Evolutionary conservation across 2,797 vertebrate genomes (phyloP).

Genomic region (Gila robusta): DNA sequence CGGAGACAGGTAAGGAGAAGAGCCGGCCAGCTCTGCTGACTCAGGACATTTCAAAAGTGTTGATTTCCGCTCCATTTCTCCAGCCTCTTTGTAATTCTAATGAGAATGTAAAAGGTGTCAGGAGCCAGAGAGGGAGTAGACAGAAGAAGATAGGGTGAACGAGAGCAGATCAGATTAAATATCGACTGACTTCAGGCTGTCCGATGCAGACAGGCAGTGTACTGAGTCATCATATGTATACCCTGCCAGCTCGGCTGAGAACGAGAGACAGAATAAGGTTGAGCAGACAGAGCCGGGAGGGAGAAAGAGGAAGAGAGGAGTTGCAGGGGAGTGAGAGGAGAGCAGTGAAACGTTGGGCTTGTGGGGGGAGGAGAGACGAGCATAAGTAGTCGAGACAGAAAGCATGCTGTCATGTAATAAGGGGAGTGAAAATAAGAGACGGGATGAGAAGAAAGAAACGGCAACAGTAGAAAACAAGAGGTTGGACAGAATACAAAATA

Average conservation of each 20-base stretch:
- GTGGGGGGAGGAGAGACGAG: slow-evolving; percentile 24
- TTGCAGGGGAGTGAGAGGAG: slow-evolving; percentile 21
- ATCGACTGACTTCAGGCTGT: slow-evolving; percentile 67
- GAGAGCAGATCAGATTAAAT: slow-evolving; percentile 67
- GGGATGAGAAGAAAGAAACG: background rate
- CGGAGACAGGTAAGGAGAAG: slow-evolving; percentile 32
- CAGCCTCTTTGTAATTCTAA: slow-evolving; percentile 71
- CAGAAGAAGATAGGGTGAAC: slow-evolving; percentile 47
- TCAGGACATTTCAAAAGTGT: slow-evolving; percentile 65
- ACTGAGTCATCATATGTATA: slow-evolving; percentile 62
- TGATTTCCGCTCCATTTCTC: slow-evolving; percentile 69
- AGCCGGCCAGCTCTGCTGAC: slow-evolving; percentile 60
- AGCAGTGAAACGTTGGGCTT: slow-evolving; percentile 3
- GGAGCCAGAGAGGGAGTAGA: slow-evolving; percentile 43
- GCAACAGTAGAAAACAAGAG: slow-evolving; percentile 4
- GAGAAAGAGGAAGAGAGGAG: slow-evolving; percentile 31
- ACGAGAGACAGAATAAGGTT: slow-evolving; percentile 48
- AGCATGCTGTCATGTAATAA: slow-evolving; percentile 33
- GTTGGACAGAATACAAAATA: slow-evolving; percentile 7
- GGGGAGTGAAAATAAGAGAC: slow-evolving; percentile 16
- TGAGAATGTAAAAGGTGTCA: slow-evolving; percentile 60
- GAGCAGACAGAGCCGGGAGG: slow-evolving; percentile 23
- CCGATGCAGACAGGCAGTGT: slow-evolving; percentile 54
- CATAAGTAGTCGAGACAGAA: slow-evolving; percentile 16
- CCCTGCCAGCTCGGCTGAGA: slow-evolving; percentile 54